A percentile compares a stretch with the other conserved stretches of the same genome.
These are phyloP conservation scores for Aphidoletes aphidimyza DNA, from an alignment of 2,888 invertebrate genomes.

Conservation along the genomic window DNA sequence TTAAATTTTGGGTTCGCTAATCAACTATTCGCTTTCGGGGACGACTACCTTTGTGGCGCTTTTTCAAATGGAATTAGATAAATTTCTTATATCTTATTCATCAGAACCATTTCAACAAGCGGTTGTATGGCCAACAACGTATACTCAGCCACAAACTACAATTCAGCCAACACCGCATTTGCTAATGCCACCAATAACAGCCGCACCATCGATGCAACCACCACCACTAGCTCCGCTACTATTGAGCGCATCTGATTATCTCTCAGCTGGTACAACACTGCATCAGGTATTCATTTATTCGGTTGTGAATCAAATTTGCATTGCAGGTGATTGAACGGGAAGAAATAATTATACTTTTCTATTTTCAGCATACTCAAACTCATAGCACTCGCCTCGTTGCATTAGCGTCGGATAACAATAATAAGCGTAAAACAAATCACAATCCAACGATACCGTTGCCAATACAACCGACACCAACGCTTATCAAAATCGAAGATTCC, in stretches of 20 bases:
- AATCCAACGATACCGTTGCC: slow-evolving; percentile 65
- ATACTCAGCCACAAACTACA: slow-evolving; percentile 67
- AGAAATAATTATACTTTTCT: not conserved
- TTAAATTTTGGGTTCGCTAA: not conserved
- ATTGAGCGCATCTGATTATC: slow-evolving; percentile 71
- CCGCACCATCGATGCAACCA: slow-evolving; percentile 63
- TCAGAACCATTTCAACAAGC: slow-evolving; percentile 76
- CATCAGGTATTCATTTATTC: slow-evolving; percentile 64
- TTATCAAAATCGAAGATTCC: slow-evolving; percentile 78
- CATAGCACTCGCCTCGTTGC: slow-evolving; percentile 76
- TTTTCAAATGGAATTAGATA: slow-evolving; percentile 54
- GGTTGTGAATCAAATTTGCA: not conserved
- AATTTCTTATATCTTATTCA: slow-evolving; percentile 58
- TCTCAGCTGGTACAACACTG: slow-evolving; percentile 71
- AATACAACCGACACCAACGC: slow-evolving; percentile 67
- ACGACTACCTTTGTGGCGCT: not conserved
- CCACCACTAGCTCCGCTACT: slow-evolving; percentile 74
- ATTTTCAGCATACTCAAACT: slow-evolving; percentile 71
- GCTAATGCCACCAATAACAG: slow-evolving; percentile 68
- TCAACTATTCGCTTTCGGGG: not conserved
- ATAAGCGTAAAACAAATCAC: slow-evolving; percentile 68
- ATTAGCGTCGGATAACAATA: slow-evolving; percentile 69
- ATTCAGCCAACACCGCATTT: slow-evolving; percentile 61
- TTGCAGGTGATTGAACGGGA: not conserved
- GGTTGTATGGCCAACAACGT: slow-evolving; percentile 80